Percentiles rank a stretch among this genome's conserved stretches.
Evolutionary conservation across 1,140 invertebrate genomes (phyloP).

Genomic region (Drosophila cardini): DNA sequence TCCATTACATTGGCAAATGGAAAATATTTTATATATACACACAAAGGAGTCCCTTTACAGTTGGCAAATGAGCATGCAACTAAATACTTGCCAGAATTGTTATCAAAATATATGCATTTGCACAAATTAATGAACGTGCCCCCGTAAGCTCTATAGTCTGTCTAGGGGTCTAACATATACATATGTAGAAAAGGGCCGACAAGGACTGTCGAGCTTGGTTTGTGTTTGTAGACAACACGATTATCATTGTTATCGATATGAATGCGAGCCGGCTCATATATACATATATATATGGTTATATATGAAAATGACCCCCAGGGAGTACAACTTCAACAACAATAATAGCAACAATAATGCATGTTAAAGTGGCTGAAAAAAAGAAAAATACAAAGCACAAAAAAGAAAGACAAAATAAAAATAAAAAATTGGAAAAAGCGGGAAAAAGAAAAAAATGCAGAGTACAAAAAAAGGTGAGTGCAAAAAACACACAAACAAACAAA

Average conservation of each 20-base stretch:
- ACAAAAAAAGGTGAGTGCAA: conserved; percentile 55
- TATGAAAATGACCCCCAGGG: conserved; percentile 15
- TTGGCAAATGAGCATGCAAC: conserved; percentile 41
- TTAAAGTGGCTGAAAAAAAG: conserved; percentile 48
- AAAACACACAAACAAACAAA: conserved; percentile 54
- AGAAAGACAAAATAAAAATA: conserved; percentile 6
- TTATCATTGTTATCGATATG: conserved; percentile 47
- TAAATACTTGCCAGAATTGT: conserved; percentile 5
- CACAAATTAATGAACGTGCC: conserved; percentile 26
- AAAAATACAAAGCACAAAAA: conserved; percentile 18
- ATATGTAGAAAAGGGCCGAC: neutral
- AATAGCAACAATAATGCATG: conserved; percentile 26
- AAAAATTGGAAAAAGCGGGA: conserved; percentile 7
- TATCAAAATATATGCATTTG: neutral
- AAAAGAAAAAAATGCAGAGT: conserved; percentile 28
- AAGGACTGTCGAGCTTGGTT: neutral
- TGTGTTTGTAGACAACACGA: conserved; percentile 13
- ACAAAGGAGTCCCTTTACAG: conserved; percentile 30
- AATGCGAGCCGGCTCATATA: neutral
- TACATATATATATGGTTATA: neutral
- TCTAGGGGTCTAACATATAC: neutral
- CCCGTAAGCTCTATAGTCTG: conserved; percentile 31
- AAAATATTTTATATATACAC: conserved; percentile 19
- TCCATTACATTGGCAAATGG: conserved; percentile 2
- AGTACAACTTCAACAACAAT: conserved; percentile 7